phyloP scores from a whole-genome alignment of 2,113 vertebrate genomes.

The Bos indicus region DNA sequence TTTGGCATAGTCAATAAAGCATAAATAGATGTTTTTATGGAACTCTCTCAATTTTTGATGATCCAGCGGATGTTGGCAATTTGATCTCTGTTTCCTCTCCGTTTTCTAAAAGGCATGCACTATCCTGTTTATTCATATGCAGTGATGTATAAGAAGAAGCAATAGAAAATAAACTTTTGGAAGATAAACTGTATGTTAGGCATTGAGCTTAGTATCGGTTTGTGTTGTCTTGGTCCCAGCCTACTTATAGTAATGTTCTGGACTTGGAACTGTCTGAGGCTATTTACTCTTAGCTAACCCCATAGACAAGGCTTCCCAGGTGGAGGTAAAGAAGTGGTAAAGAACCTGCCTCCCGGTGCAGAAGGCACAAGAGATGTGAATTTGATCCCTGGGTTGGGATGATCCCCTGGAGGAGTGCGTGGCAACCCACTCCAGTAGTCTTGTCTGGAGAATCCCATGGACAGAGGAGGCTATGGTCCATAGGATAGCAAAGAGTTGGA shows the following conservation, averaged over 20 bases:
- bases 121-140: neutral
- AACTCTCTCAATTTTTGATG: neutral
- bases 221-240: neutral
- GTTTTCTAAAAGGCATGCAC: neutral
- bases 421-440: neutral
- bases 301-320: neutral
- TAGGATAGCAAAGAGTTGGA: neutral
- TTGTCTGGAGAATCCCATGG: neutral
- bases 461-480: neutral
- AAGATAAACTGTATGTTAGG: neutral
- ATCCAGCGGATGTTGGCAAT: neutral
- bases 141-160: neutral
- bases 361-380: neutral
- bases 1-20: neutral
- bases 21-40: neutral
- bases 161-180: neutral
- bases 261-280: neutral
- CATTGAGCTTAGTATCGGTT: neutral
- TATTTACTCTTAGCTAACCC: neutral
- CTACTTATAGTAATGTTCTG: neutral
- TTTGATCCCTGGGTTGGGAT: neutral
- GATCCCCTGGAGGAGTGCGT: neutral
- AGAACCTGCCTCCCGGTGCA: neutral
- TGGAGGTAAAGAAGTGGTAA: neutral
- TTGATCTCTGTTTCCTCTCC: neutral